Conservation (phyloP, 2,888 invertebrate genomes). For the Luperina nickerlii region DNA sequence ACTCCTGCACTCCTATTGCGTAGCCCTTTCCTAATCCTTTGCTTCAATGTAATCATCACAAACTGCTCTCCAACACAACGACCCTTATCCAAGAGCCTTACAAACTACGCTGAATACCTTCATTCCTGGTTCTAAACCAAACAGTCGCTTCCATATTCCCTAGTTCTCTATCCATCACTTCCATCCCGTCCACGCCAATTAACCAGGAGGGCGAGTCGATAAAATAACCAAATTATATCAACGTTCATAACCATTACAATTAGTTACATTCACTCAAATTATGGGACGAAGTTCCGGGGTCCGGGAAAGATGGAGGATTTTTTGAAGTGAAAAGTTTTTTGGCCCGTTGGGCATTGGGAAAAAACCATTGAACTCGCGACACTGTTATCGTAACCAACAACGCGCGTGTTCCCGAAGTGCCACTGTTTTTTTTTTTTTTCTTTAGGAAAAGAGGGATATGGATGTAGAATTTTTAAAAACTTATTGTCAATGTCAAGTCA, state of each 20-base stretch:
- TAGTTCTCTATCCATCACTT: conserved; percentile 65
- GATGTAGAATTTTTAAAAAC: too few species aligned
- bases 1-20: too few species aligned
- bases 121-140: fast-evolving
- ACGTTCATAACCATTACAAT: conserved; percentile 63
- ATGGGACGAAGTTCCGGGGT: conserved; percentile 7
- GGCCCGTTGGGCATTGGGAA: too few species aligned
- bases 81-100: neutral
- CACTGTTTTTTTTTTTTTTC: neutral
- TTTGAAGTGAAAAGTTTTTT: too few species aligned
- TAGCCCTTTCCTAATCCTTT: too few species aligned
- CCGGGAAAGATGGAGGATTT: neutral
- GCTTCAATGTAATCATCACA: neutral
- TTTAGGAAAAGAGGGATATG: neutral
- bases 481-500: too few species aligned
- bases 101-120: neutral
- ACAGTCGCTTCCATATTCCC: conserved; percentile 53
- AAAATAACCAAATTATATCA: conserved; percentile 81
- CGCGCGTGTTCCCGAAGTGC: too few species aligned
- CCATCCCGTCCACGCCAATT: conserved; percentile 79
- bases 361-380: too few species aligned
- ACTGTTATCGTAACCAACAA: too few species aligned
- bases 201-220: conserved; percentile 75
- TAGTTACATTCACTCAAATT: conserved; percentile 51
- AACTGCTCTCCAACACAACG: neutral